Conservation (phyloP, 2,797 vertebrate species). For the Enteromius radiatus region DNA sequence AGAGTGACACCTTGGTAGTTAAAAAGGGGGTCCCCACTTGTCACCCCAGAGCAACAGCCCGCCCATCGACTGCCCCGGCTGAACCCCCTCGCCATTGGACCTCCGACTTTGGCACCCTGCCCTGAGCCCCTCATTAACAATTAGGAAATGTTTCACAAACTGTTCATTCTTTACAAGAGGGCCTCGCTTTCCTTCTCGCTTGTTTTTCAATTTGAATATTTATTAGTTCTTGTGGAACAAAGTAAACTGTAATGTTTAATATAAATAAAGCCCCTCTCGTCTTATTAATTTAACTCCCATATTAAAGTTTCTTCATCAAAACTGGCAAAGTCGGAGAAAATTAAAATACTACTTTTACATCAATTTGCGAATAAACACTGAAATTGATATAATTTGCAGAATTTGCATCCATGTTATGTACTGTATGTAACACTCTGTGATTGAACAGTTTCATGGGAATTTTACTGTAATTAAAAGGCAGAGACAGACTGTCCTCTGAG, state of each 20-base stretch:
- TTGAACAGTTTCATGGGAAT: neutral
- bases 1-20: conserved; percentile 74
- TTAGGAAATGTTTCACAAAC: conserved; percentile 92
- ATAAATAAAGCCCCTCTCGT: conserved; percentile 42
- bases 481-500: neutral
- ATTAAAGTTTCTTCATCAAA: neutral
- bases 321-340: conserved; percentile 15
- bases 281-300: neutral
- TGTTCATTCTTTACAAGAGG: conserved; percentile 79
- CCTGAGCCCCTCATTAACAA: conserved; percentile 80
- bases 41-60: conserved; percentile 64
- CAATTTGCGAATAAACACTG: neutral
- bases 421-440: neutral
- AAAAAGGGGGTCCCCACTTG: conserved; percentile 70
- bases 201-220: conserved; percentile 82
- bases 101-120: conserved; percentile 65
- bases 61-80: conserved; percentile 51
- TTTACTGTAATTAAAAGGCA: neutral
- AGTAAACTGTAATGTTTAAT: conserved; percentile 60
- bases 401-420: neutral
- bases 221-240: conserved; percentile 75
- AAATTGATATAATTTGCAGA: neutral
- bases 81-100: conserved; percentile 64
- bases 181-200: conserved; percentile 77
- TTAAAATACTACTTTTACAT: neutral